A percentile compares a stretch with the other conserved stretches of the same genome.
Evolutionary conservation across 2,888 invertebrate species (phyloP).

Genomic region (Nezara viridula): DNA sequence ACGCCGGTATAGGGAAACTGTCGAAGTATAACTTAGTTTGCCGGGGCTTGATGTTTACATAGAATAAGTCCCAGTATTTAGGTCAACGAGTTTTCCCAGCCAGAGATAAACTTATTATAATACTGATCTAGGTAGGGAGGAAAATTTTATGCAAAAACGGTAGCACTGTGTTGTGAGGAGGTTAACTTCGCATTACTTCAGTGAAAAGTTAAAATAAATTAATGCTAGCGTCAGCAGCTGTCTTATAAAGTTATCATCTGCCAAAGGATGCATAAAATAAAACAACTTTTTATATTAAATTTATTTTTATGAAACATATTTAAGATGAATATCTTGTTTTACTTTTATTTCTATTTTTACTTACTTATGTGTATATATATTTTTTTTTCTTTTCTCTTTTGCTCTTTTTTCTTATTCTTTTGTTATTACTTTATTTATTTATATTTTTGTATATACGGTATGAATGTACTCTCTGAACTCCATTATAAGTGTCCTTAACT

Average conservation of each 20-base stretch:
- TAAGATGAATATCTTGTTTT: too few species aligned
- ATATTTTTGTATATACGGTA: too few species aligned
- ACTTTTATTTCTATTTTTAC: too few species aligned
- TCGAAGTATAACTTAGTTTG: background rate
- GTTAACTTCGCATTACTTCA: background rate
- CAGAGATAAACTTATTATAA: background rate
- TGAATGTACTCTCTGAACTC: too few species aligned
- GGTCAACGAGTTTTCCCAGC: conserved; percentile 10
- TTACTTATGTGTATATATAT: too few species aligned
- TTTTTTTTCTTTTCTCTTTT: too few species aligned
- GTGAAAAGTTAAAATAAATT: background rate
- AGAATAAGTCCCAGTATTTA: background rate
- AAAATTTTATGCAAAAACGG: background rate
- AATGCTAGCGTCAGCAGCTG: background rate
- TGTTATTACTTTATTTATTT: too few species aligned
- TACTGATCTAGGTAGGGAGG: background rate
- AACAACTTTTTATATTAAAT: too few species aligned
- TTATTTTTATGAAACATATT: too few species aligned
- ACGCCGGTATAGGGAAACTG: background rate
- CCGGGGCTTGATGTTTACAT: background rate
- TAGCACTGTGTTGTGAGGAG: background rate
- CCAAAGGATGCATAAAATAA: background rate
- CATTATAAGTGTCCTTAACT: too few species aligned
- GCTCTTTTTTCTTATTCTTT: too few species aligned
- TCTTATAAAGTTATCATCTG: background rate